Evolutionary conservation across 2,113 vertebrate genomes (phyloP).

Genomic region (Pteruthius melanotis): DNA sequence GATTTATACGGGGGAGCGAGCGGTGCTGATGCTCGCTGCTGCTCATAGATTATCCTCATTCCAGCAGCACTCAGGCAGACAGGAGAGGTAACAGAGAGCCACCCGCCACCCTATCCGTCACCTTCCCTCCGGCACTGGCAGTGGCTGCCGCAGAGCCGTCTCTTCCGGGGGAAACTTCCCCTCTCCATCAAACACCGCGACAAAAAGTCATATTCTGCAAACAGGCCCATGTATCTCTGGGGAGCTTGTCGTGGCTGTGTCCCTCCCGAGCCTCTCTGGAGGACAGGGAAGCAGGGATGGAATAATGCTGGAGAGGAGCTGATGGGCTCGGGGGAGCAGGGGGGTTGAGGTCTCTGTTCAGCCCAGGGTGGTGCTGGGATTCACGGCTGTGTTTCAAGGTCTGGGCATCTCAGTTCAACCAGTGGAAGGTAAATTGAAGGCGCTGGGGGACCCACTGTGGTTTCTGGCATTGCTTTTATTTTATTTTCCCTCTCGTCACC

Average conservation of each 20-base stretch:
- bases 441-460: neutral
- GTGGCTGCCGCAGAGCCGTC: neutral
- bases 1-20: conserved; percentile 34
- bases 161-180: conserved; percentile 17
- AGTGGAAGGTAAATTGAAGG: neutral
- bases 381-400: neutral
- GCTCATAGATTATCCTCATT: conserved; percentile 62
- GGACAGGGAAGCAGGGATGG: neutral
- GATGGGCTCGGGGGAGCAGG: rapidly evolving
- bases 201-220: conserved; percentile 35
- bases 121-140: neutral
- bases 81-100: conserved; percentile 8
- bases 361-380: neutral
- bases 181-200: conserved; percentile 23
- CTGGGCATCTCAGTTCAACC: neutral
- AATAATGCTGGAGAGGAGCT: neutral
- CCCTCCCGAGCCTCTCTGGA: neutral
- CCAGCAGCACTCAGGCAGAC: conserved; percentile 5
- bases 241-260: neutral
- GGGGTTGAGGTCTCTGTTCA: neutral
- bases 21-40: neutral
- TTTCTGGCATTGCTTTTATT: neutral
- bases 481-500: neutral
- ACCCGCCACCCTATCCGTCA: conserved; percentile 26
- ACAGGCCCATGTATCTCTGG: neutral